phyloP scores from a whole-genome alignment of 2,113 vertebrate genomes.

The Takifugu bimaculatus region DNA sequence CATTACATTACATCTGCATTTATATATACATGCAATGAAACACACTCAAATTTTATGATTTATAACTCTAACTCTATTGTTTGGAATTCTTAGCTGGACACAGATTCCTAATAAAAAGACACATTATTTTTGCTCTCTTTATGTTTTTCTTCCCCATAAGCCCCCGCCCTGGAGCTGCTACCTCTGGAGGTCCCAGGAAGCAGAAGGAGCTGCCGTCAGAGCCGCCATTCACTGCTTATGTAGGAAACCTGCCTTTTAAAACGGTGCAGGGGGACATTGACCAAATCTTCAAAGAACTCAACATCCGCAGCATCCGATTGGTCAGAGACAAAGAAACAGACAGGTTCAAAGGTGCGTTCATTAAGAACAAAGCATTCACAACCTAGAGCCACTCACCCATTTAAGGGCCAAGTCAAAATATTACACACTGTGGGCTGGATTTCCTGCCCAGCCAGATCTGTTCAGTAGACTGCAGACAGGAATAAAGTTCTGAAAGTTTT shows the following conservation, averaged over 20 bases:
- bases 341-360: conserved; percentile 93
- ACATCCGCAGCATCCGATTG: conserved; percentile 88
- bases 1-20: no score
- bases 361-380: neutral
- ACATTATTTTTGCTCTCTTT: conserved; percentile 1
- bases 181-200: conserved; percentile 81
- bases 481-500: no score
- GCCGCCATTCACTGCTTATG: conserved; percentile 95
- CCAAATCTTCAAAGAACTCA: conserved; percentile 95
- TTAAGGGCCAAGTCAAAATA: no score
- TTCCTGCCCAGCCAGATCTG: no score
- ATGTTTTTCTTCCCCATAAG: conserved; percentile 55
- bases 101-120: no score
- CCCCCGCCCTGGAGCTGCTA: conserved; percentile 78
- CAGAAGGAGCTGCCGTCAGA: conserved; percentile 96
- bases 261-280: conserved; percentile 98
- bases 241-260: conserved; percentile 96
- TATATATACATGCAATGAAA: no score
- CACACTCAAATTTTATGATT: no score
- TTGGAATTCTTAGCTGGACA: no score
- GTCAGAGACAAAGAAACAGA: conserved; percentile 99
- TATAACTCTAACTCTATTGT: no score
- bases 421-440: no score
- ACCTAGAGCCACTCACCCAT: no score
- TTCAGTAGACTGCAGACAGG: no score